These are phyloP conservation scores for Lamellibrachia luymesi DNA, from an alignment of 1,140 invertebrate species.

Conservation along the genomic window DNA sequence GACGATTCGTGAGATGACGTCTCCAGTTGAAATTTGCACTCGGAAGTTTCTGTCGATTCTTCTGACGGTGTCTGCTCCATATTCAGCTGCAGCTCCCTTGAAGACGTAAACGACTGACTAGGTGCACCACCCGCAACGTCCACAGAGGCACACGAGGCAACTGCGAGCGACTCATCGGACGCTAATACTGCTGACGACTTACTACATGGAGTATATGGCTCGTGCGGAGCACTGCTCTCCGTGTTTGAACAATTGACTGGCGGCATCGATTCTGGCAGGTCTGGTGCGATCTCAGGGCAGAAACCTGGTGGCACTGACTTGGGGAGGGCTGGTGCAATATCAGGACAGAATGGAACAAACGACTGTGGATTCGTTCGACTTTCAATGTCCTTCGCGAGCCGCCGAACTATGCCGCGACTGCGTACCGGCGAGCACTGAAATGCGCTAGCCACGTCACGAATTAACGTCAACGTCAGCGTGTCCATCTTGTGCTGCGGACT, in stretches of 20 bases:
- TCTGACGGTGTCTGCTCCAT: neutral
- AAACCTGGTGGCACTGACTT: neutral
- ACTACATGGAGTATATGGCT: neutral
- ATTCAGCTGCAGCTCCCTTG: neutral
- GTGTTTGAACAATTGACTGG: neutral
- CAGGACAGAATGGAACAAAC: neutral
- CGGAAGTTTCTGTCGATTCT: neutral
- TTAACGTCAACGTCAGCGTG: neutral
- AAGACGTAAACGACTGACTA: neutral
- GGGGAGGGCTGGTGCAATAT: neutral
- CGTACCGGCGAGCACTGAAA: neutral
- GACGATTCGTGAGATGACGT: neutral
- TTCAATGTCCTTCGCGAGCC: neutral
- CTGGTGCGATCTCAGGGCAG: too few species aligned
- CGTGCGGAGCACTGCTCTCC: neutral
- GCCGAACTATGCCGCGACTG: neutral
- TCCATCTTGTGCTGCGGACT: neutral
- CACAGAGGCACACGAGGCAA: neutral
- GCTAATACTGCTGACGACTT: too few species aligned
- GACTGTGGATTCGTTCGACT: neutral
- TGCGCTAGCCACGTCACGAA: neutral
- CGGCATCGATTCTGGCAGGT: neutral
- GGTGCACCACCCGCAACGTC: neutral
- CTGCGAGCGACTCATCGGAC: neutral
- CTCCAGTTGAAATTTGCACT: neutral